Conservation (phyloP, 2,888 invertebrate species). For the Lasioglossum zephyrum region DNA sequence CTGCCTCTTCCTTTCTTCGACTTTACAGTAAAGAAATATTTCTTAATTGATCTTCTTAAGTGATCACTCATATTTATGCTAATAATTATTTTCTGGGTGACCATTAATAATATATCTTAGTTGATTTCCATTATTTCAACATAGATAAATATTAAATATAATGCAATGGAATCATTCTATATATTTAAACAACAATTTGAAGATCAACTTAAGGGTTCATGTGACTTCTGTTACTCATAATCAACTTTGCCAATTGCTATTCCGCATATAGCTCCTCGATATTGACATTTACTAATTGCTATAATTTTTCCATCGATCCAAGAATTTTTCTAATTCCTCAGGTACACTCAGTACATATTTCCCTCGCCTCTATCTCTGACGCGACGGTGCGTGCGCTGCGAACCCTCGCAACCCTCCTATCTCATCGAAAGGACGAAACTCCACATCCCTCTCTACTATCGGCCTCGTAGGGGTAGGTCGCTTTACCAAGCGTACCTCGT, state of each 20-base stretch:
- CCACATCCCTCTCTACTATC: slow-evolving; percentile 31
- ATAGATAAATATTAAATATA: not conserved
- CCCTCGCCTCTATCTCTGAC: slow-evolving; percentile 26
- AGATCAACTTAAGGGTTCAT: not conserved
- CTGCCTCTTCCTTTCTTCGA: no score
- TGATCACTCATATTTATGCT: no score
- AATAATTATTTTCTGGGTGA: no score
- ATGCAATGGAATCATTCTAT: not conserved
- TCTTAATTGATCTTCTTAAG: no score
- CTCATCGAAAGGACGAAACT: slow-evolving; percentile 47
- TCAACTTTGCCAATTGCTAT: not conserved
- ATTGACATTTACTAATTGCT: not conserved
- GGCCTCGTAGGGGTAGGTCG: slow-evolving; percentile 56
- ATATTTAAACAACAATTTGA: not conserved
- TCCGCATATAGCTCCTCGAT: not conserved
- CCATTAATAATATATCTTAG: no score
- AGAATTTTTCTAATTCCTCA: not conserved
- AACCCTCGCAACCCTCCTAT: slow-evolving; percentile 23
- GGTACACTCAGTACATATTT: not conserved
- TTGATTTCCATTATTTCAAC: not conserved
- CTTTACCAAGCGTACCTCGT: slow-evolving; percentile 55
- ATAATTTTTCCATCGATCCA: not conserved
- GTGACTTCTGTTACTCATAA: not conserved
- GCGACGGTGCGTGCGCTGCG: slow-evolving; percentile 24
- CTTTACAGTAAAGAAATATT: no score